Base-by-base conservation (phyloP, 1,140 invertebrate species). In the Procambarus clarkii region DNA sequence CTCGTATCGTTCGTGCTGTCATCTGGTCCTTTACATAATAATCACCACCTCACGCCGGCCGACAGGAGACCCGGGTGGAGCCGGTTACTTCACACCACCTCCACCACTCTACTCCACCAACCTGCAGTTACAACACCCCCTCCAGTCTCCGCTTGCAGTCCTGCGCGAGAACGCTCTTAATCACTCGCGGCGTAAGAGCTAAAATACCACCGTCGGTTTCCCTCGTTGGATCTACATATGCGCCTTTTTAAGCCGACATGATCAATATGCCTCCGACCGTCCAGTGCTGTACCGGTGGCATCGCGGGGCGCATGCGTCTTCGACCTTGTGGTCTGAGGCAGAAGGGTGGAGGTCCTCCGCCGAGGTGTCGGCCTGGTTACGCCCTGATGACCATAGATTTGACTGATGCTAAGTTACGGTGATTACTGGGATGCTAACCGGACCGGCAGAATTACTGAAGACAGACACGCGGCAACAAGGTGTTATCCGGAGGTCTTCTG, bases 401-500 rank as follows among this genome's bases (percentile, higher is more conserved):
- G 76, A 87, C 74, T 74, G 76, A 87, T 87, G 86, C 50, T 60
- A 78, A 87, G 74, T 79, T 54, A 54, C 74, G 76, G 44, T 76
- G 86, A 87, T 58, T 87, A 87, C 86, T 11, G 50, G 2, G 50
- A 87, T 58, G 86, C 86, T 60, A 78, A 71, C 50, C 24, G 86
- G 86, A 87, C 71, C 86, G 74, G 77, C 58, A 60, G 50, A 81
- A 80, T 88, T 88, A 69, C 86, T 81, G 86, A 81, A 81, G 86
- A 88, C 78, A 50, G 34, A 88, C 86, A 88, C 60, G 86, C 86
- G 77, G 86, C 86, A 34, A 69, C 86, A 80, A 88, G 86, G 86
- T 88, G 77, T 80, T 88, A 88, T 54, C 81, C 79, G 48, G 45
- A 24, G 8, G 18, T 13, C 45, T 86, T 45, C 3, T 18, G 21